Evolutionary conservation across 1,140 invertebrate species (phyloP).

Genomic region (Teleogryllus occipitalis): DNA sequence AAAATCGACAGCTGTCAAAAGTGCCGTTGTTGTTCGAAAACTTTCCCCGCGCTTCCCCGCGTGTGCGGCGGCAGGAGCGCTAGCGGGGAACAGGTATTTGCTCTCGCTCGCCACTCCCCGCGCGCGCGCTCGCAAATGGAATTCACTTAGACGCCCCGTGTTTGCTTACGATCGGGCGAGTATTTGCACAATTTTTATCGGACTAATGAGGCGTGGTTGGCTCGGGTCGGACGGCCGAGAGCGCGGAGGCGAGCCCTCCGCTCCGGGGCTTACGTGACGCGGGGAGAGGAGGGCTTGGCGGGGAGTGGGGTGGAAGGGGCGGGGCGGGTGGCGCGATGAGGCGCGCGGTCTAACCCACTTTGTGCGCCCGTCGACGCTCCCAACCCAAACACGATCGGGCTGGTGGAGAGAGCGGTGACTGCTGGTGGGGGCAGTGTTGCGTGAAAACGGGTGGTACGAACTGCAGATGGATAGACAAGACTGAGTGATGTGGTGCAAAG

Average conservation of each 20-base stretch:
- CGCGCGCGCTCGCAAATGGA: background rate
- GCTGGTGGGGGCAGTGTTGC: background rate
- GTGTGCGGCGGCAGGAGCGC: background rate
- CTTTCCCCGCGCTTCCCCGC: background rate
- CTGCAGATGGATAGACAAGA: no score
- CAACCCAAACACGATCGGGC: background rate
- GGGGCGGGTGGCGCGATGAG: background rate
- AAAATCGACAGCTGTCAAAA: conserved; percentile 4
- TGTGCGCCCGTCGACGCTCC: background rate
- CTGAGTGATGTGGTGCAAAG: no score
- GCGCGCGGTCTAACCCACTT: background rate
- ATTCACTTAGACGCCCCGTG: background rate
- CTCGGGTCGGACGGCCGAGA: background rate
- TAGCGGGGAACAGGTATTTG: background rate
- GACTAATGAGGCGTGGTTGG: background rate
- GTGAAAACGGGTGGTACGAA: no score
- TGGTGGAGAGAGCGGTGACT: background rate
- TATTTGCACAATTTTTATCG: conserved; percentile 5
- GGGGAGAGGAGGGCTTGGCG: no score
- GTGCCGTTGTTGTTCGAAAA: background rate
- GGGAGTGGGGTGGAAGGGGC: no score
- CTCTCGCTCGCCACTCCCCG: background rate
- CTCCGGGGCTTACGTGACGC: no score
- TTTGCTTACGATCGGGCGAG: conserved; percentile 3
- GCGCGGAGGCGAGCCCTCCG: no score